phyloP scores from a whole-genome alignment of 2,888 invertebrate species.

The Trichogramma evanescens region DNA sequence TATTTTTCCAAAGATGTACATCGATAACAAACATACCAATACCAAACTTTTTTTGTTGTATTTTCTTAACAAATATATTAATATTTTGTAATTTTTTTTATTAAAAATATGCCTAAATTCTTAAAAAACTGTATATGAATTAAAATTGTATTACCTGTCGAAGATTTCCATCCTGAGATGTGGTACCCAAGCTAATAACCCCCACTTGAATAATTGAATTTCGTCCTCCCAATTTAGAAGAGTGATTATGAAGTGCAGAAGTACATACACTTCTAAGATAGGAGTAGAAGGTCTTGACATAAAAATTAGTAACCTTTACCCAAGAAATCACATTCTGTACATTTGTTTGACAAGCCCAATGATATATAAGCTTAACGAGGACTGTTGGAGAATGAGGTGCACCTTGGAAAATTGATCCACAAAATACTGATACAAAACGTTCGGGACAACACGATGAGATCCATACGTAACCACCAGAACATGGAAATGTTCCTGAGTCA shows the following conservation, averaged over 20 bases:
- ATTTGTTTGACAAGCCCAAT: slow-evolving; percentile 87
- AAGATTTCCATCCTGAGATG: slow-evolving; percentile 63
- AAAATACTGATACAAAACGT: slow-evolving; percentile 78
- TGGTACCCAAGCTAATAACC: slow-evolving; percentile 81
- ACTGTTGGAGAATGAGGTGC: slow-evolving; percentile 78
- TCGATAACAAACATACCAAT: too few relatives aligned
- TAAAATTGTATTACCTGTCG: slow-evolving; percentile 37
- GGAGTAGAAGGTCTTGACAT: slow-evolving; percentile 62
- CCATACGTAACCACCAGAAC: slow-evolving; percentile 87
- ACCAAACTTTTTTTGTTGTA: not conserved
- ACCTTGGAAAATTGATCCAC: slow-evolving; percentile 79
- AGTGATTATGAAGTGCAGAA: slow-evolving; percentile 71
- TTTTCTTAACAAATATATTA: not conserved
- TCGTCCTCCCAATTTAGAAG: slow-evolving; percentile 65
- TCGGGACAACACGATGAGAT: slow-evolving; percentile 82
- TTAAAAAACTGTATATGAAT: not conserved
- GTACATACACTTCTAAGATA: slow-evolving; percentile 72
- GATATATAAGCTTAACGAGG: slow-evolving; percentile 76
- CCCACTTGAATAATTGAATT: slow-evolving; percentile 54
- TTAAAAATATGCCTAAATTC: too few relatives aligned
- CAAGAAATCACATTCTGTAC: slow-evolving; percentile 83
- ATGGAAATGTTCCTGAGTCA: slow-evolving; percentile 76
- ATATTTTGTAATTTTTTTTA: not conserved
- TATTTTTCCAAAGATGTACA: slow-evolving; percentile 39
- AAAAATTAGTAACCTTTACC: slow-evolving; percentile 73